Evolutionary conservation across 2,888 invertebrate genomes (phyloP).

Genomic region (Barypeithes pellucidus): DNA sequence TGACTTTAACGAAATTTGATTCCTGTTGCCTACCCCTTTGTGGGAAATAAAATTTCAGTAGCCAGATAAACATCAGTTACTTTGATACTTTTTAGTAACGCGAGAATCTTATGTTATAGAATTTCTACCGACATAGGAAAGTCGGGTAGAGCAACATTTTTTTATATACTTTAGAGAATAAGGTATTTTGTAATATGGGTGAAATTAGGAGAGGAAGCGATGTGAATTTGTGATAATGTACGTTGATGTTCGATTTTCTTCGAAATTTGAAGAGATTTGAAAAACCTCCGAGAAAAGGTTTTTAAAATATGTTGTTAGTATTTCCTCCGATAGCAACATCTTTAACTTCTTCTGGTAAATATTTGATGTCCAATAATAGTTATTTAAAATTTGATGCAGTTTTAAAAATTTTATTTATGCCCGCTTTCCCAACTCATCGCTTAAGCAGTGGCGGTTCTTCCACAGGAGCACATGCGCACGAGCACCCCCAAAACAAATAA

Average conservation of each 20-base stretch:
- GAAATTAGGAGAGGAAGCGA: conserved; percentile 38
- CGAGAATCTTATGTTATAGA: conserved; percentile 38
- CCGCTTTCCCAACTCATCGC: too few species aligned
- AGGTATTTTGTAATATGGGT: conserved; percentile 35
- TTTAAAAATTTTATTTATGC: too few species aligned
- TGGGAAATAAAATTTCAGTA: conserved; percentile 51
- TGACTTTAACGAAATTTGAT: conserved; percentile 42
- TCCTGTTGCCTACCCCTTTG: conserved; percentile 33
- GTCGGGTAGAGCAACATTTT: conserved; percentile 33
- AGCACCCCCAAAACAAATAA: too few species aligned
- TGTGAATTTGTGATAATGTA: conserved; percentile 21
- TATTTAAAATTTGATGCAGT: too few species aligned
- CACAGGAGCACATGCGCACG: too few species aligned
- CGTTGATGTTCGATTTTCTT: conserved; percentile 3
- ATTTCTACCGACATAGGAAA: conserved; percentile 29
- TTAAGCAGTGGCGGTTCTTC: too few species aligned
- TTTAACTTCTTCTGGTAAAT: background rate
- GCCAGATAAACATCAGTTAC: conserved; percentile 47
- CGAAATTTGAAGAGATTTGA: background rate
- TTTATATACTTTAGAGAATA: conserved; percentile 32
- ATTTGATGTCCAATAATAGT: too few species aligned
- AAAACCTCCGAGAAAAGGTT: background rate
- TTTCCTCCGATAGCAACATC: background rate
- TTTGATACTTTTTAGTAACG: conserved; percentile 43
- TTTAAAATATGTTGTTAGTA: conserved; percentile 15